These are phyloP conservation scores for Bursaphelenchus okinawaensis DNA, from an alignment of 2,888 invertebrate species.

Conservation along the genomic window DNA sequence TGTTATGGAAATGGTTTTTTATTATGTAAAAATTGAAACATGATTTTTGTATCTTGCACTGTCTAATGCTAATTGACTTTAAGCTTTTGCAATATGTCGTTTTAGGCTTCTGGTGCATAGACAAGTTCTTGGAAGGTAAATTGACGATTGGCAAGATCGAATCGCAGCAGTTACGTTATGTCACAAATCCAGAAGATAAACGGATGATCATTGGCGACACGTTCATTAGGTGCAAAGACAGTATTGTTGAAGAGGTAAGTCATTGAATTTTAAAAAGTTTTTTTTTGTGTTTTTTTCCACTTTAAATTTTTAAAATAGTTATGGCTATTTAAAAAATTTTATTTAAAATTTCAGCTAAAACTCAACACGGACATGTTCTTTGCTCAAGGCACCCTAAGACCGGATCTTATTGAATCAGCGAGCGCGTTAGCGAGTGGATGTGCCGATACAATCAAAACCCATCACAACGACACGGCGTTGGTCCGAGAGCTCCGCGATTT, in stretches of 20 bases:
- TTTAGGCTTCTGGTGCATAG: constrained; percentile 44
- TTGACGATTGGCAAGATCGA: constrained; percentile 18
- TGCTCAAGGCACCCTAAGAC: constrained; percentile 67
- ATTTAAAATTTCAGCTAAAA: constrained; percentile 65
- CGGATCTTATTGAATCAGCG: constrained; percentile 96
- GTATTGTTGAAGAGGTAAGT: constrained; percentile 32
- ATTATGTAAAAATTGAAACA: constrained; percentile 65
- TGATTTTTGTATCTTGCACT: too few species aligned
- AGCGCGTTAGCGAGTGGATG: constrained; percentile 74
- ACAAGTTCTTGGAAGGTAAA: constrained; percentile 40
- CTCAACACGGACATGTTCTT: constrained; percentile 74
- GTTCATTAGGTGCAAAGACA: constrained; percentile 72
- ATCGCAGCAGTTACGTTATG: constrained; percentile 30
- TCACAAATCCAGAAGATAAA: constrained; percentile 85
- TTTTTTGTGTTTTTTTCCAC: too few species aligned
- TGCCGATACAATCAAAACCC: constrained; percentile 95
- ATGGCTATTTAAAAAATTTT: too few species aligned
- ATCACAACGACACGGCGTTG: constrained; percentile 96
- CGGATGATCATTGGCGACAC: constrained; percentile 97
- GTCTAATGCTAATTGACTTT: too few species aligned
- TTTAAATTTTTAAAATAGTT: too few species aligned
- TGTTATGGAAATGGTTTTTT: background rate
- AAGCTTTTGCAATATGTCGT: background rate
- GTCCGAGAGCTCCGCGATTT: constrained; percentile 70
- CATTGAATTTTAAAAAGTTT: background rate